phyloP scores from a whole-genome alignment of 2,113 vertebrate species.

The Anser brachyrhynchus region DNA sequence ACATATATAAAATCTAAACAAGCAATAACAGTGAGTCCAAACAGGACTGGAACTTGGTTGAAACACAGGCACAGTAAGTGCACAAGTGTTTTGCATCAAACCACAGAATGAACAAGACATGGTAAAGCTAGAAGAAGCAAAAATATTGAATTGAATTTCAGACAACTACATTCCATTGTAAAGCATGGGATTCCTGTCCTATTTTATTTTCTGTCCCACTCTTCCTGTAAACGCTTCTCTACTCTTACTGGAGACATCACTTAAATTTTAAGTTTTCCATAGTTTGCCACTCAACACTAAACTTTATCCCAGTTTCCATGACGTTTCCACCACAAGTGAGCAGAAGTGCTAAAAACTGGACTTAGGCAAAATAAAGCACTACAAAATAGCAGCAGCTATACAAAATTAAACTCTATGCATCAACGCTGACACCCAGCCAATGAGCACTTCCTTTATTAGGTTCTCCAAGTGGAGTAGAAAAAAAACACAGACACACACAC shows the following conservation, averaged over 20 bases:
- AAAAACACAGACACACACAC: background rate
- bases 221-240: background rate
- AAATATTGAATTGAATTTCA: background rate
- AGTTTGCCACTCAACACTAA: background rate
- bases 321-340: background rate
- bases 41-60: background rate
- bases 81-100: background rate
- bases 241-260: background rate
- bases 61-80: background rate
- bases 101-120: background rate
- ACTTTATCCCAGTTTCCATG: background rate
- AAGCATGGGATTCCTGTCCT: background rate
- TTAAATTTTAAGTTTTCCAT: background rate
- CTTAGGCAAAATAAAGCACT: background rate
- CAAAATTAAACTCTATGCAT: background rate
- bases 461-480: background rate
- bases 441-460: background rate
- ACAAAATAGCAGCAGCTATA: background rate
- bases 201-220: background rate
- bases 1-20: background rate
- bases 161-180: background rate
- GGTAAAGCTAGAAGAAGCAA: background rate
- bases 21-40: too few relatives aligned
- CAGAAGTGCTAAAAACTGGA: background rate
- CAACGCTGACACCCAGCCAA: background rate